Base-by-base conservation (phyloP, 2,113 vertebrate species). In the Panthera tigris region DNA sequence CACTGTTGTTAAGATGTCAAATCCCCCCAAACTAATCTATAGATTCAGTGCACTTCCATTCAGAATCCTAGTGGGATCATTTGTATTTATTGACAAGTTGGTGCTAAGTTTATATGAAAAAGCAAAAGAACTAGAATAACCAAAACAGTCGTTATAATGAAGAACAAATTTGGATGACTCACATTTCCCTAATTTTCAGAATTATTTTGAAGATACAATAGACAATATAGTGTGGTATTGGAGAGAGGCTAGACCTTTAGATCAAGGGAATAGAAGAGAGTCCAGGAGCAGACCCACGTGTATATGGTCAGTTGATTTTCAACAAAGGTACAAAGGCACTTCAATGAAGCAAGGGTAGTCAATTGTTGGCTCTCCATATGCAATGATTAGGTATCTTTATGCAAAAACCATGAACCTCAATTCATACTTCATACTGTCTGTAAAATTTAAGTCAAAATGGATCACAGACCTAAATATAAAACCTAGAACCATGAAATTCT, bases 71-170 rank as follows among this genome's bases (percentile, higher is more conserved):
- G 33, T 33, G 13, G 52, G 5, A 93, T 52, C 57, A 31, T 94
- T 93, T 92, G 9, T 87, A 82, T 41, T 89, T 91, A 71, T 57
- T 73, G 33, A 66, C 27, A 93, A 27, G 15, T 63, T 91, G 33
- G 79, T 84, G 78, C 33, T 93, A 95, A 82, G 10, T 69, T 94
- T 89, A 88, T 74, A 48, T 84, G 81, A 65, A 84, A 89, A 97
- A 95, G 7, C 45, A 52, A 89, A 91, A 82, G 25, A 92, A 82
- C 7, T 86, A 85, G 14, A 76, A 78, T 78, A 91, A 95, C 15
- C 39, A 57, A 95, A 92, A 74, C 8, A 89, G 55, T 87, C 96
- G 95, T 94, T 73, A 93, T 91, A 88, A 83, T 69, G 55, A 89
- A 71, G 11, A 89, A 68, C 25, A 96, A 91, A 71, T 93, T 97